phyloP scores from a whole-genome alignment of 2,113 vertebrate genomes.

The Gymnarchus niloticus region DNA sequence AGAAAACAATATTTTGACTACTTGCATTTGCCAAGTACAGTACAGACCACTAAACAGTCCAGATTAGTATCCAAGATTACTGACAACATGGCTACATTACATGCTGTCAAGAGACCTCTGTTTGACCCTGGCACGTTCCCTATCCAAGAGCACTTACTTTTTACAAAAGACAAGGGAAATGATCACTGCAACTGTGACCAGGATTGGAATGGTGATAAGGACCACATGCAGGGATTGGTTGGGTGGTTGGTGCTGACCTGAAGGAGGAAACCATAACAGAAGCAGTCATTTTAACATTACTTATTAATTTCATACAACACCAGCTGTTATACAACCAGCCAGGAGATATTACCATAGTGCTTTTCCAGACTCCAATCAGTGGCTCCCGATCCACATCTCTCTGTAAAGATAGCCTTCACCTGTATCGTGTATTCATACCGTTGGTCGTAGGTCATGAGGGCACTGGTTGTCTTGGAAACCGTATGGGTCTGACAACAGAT shows the following conservation, averaged over 20 bases:
- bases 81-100: not conserved
- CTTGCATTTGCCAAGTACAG: not conserved
- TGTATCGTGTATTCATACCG: not conserved
- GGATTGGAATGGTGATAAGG: constrained; percentile 12
- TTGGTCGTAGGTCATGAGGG: not conserved
- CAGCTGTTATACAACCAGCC: no score
- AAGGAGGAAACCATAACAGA: not conserved
- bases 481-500: not conserved
- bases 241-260: not conserved
- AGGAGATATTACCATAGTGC: not conserved
- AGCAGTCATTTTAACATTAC: not conserved
- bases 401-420: not conserved
- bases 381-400: not conserved
- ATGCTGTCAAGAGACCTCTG: not conserved
- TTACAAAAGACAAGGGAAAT: constrained; percentile 17
- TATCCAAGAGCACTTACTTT: not conserved
- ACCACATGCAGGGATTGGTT: not conserved
- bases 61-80: not conserved
- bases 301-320: not conserved
- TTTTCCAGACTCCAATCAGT: not conserved
- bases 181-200: not conserved
- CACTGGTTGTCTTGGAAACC: not conserved
- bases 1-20: not conserved
- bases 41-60: not conserved
- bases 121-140: not conserved